These are phyloP conservation scores for Oscheius sp. DNA, from an alignment of 2,888 invertebrate genomes.

Conservation along the genomic window DNA sequence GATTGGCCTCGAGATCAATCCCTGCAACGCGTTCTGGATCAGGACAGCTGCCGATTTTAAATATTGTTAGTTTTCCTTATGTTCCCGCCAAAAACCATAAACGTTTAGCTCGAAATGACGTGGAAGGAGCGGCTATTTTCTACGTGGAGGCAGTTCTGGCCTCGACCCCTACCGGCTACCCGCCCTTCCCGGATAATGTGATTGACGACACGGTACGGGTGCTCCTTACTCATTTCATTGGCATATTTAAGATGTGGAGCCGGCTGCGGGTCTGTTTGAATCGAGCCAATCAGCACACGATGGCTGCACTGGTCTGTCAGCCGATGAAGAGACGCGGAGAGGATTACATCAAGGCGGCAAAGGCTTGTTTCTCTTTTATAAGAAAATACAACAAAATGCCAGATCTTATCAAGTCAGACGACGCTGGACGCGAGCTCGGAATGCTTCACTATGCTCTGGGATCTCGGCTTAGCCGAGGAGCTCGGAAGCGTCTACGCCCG, in stretches of 20 bases:
- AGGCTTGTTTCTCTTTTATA: neutral
- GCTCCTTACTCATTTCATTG: too few species aligned
- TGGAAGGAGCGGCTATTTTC: slow-evolving; percentile 20
- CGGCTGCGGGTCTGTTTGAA: slow-evolving; percentile 30
- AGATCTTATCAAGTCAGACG: slow-evolving; percentile 1
- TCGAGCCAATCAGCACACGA: slow-evolving; percentile 2
- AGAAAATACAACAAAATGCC: neutral
- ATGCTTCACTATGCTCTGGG: slow-evolving; percentile 28
- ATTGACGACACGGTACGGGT: slow-evolving; percentile 29
- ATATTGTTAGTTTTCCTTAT: slow-evolving; percentile 21
- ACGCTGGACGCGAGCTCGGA: slow-evolving; percentile 25
- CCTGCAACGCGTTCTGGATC: slow-evolving; percentile 33
- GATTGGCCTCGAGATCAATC: slow-evolving; percentile 18
- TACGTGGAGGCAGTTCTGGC: slow-evolving; percentile 31
- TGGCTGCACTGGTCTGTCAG: slow-evolving; percentile 36
- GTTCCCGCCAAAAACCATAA: too few species aligned
- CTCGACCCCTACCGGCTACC: neutral
- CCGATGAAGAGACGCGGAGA: slow-evolving; percentile 1
- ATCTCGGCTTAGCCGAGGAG: slow-evolving; percentile 17
- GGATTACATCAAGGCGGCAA: slow-evolving; percentile 8
- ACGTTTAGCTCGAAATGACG: slow-evolving; percentile 26
- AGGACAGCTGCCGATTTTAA: slow-evolving; percentile 34
- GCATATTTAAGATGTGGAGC: slow-evolving; percentile 32
- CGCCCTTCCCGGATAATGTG: slow-evolving; percentile 29
- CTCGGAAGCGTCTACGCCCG: slow-evolving; percentile 5